These are phyloP conservation scores for Boleophthalmus pectinirostris DNA, from an alignment of 2,113 vertebrate species.

Conservation along the genomic window DNA sequence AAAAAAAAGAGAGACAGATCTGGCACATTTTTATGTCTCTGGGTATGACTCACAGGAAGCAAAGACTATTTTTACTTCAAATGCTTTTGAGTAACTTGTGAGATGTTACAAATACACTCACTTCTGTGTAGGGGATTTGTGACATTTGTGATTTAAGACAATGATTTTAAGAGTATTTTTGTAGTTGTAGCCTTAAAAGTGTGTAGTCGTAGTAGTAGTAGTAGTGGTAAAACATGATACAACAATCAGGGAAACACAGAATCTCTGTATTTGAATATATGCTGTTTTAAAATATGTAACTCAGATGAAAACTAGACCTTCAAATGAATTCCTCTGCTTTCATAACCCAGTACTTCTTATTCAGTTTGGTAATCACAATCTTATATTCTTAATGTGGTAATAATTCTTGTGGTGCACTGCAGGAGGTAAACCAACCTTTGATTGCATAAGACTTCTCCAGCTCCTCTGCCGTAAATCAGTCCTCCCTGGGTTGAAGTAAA, in stretches of 20 bases:
- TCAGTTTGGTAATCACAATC: not conserved
- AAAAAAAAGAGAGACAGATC: slow-evolving; percentile 34
- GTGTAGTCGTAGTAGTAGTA: not conserved
- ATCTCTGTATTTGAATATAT: not conserved
- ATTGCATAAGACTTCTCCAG: slow-evolving; percentile 64
- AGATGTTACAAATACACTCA: slow-evolving; percentile 1
- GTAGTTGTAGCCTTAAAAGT: not conserved
- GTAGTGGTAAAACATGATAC: not conserved
- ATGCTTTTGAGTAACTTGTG: slow-evolving; percentile 4
- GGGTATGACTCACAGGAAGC: slow-evolving; percentile 36
- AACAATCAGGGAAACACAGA: too few relatives aligned
- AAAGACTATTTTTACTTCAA: slow-evolving; percentile 37
- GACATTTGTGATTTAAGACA: not conserved
- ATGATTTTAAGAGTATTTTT: not conserved
- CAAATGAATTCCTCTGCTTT: not conserved
- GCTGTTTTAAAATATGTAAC: not conserved
- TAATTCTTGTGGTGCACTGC: slow-evolving; percentile 43
- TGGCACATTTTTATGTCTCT: slow-evolving; percentile 40
- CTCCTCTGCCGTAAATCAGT: slow-evolving; percentile 63
- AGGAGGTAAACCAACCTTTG: slow-evolving; percentile 68
- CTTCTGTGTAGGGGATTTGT: not conserved
- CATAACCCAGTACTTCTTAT: not conserved
- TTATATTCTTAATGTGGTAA: slow-evolving; percentile 54
- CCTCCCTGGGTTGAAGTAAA: slow-evolving; percentile 63
- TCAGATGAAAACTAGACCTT: not conserved